These are phyloP conservation scores for Archips xylosteana DNA, from an alignment of 2,888 invertebrate genomes.

Conservation along the genomic window DNA sequence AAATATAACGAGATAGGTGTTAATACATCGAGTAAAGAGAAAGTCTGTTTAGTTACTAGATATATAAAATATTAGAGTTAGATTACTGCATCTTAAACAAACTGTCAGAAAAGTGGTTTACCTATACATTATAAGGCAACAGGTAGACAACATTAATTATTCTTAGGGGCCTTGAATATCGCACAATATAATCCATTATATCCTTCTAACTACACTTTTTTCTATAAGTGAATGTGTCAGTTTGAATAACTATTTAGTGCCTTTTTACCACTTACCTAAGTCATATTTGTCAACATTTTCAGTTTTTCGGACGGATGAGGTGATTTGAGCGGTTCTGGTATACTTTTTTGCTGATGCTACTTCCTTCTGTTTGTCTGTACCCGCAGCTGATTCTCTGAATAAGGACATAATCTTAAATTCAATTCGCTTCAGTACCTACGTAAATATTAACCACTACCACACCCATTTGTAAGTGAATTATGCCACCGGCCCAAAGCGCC, in stretches of 20 bases:
- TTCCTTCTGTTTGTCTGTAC: slow-evolving; percentile 61
- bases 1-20: background rate
- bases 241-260: background rate
- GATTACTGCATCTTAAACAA: background rate
- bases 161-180: background rate
- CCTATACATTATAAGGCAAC: background rate
- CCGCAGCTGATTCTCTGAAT: slow-evolving; percentile 62
- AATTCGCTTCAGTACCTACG: background rate
- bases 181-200: too few species aligned
- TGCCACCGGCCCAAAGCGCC: slow-evolving; percentile 34
- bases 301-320: slow-evolving; percentile 75
- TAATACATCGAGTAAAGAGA: slow-evolving; percentile 25
- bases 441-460: slow-evolving; percentile 43
- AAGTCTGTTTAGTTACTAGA: slow-evolving; percentile 13
- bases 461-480: slow-evolving; percentile 47
- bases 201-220: too few species aligned
- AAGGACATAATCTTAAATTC: slow-evolving; percentile 51
- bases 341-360: slow-evolving; percentile 54
- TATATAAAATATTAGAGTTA: background rate
- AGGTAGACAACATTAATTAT: background rate
- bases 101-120: background rate
- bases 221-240: too few species aligned
- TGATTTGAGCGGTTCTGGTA: slow-evolving; percentile 63
- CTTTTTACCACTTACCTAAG: slow-evolving; percentile 66
- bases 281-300: slow-evolving; percentile 68